Percentiles rank a stretch among this genome's conserved stretches.
Evolutionary conservation across 1,140 invertebrate species (phyloP).

Genomic region (Lasioglossum albipes): DNA sequence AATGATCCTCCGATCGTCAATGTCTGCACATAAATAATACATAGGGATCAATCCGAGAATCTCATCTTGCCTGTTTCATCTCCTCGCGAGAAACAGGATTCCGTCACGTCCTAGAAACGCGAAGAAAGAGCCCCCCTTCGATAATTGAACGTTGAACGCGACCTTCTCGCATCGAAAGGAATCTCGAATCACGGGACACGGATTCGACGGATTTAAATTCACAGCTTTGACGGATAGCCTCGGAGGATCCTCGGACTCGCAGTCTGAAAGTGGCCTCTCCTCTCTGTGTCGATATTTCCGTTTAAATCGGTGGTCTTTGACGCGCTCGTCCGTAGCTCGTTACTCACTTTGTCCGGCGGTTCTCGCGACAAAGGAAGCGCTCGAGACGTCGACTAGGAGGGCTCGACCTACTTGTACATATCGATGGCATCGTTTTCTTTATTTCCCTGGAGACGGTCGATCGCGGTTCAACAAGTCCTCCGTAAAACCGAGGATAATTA

Average conservation of each 20-base stretch:
- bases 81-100: too few relatives aligned
- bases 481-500: neutral
- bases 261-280: neutral
- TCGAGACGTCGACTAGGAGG: neutral
- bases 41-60: too few relatives aligned
- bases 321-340: neutral
- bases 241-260: neutral
- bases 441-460: constrained; percentile 13
- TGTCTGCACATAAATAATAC: too few relatives aligned
- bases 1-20: too few relatives aligned
- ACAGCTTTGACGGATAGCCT: too few relatives aligned
- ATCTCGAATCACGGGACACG: too few relatives aligned
- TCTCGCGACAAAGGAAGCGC: neutral
- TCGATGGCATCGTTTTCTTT: constrained; percentile 17
- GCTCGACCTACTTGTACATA: constrained; percentile 32
- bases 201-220: neutral
- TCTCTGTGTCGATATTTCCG: neutral
- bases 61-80: too few relatives aligned
- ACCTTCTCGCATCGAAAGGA: too few relatives aligned
- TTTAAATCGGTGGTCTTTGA: neutral
- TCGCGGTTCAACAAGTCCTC: constrained; percentile 13
- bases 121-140: too few relatives aligned
- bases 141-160: too few relatives aligned
- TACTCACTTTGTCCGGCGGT: constrained; percentile 1
- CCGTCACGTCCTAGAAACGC: too few relatives aligned